Conservation (phyloP, 2,888 invertebrate genomes). For the Bursaphelenchus okinawaensis region DNA sequence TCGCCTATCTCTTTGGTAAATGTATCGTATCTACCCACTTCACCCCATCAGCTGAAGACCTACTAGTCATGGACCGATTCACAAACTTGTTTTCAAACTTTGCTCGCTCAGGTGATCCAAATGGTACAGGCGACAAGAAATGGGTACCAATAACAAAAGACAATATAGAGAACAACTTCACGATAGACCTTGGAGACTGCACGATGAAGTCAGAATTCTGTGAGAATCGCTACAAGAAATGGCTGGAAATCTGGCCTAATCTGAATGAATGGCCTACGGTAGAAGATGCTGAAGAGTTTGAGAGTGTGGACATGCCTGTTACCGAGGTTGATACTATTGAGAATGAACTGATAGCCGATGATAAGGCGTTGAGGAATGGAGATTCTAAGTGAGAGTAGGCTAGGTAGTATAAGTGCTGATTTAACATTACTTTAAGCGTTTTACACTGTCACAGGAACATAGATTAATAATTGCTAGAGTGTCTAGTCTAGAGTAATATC, state of each 20-base stretch:
- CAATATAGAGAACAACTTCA: neutral
- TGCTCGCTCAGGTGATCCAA: constrained; percentile 6
- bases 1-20: constrained; percentile 25
- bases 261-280: neutral
- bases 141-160: neutral
- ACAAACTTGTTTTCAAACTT: constrained; percentile 40
- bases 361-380: neutral
- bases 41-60: constrained; percentile 35
- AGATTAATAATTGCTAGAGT: too few species aligned
- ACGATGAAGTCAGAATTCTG: neutral
- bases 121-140: constrained; percentile 2
- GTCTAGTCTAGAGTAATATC: too few species aligned
- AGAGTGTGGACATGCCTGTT: neutral
- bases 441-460: too few species aligned
- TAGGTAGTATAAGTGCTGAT: too few species aligned
- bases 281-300: neutral
- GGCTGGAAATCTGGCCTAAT: neutral
- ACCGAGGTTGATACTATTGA: neutral
- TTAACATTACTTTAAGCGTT: too few species aligned
- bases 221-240: neutral
- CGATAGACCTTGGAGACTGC: neutral
- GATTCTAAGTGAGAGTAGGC: neutral
- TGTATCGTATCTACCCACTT: constrained; percentile 38
- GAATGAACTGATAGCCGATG: neutral
- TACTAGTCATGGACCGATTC: constrained; percentile 36